A percentile compares a stretch with the other conserved stretches of the same genome.
phyloP scores from a whole-genome alignment of 2,888 invertebrate species.

The Anarsia innoxiella region DNA sequence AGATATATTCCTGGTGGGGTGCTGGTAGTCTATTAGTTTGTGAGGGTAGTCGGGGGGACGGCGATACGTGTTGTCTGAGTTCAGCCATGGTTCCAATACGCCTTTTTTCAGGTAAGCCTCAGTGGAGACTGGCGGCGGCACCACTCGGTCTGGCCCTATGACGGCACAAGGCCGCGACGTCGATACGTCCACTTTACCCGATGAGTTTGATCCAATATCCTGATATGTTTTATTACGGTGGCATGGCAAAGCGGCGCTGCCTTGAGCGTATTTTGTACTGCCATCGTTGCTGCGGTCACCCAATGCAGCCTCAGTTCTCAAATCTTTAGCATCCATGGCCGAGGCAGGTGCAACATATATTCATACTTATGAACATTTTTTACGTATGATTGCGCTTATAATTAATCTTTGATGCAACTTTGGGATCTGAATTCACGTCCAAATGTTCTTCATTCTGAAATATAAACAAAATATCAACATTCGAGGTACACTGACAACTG shows the following conservation, averaged over 20 bases:
- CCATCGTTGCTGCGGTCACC: conserved; percentile 56
- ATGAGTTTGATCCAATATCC: conserved; percentile 51
- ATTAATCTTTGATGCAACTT: neutral
- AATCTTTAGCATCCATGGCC: conserved; percentile 69
- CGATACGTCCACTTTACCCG: conserved; percentile 57
- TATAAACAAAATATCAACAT: conserved; percentile 65
- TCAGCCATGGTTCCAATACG: conserved; percentile 47
- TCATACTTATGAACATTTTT: conserved; percentile 47
- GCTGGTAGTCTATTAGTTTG: conserved; percentile 46
- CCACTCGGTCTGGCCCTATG: conserved; percentile 65
- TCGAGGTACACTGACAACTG: conserved; percentile 48
- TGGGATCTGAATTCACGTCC: conserved; percentile 17
- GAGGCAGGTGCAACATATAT: conserved; percentile 35
- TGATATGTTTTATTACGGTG: conserved; percentile 56
- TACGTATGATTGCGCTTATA: conserved; percentile 17
- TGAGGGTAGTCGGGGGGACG: conserved; percentile 55
- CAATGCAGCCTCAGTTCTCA: conserved; percentile 48
- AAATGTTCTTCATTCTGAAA: conserved; percentile 55
- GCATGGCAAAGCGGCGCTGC: conserved; percentile 39
- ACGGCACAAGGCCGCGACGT: conserved; percentile 65
- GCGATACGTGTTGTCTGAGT: conserved; percentile 41
- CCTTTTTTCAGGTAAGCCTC: conserved; percentile 51
- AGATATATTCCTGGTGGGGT: conserved; percentile 64
- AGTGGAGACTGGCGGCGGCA: conserved; percentile 40
- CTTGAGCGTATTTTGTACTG: conserved; percentile 50